Percentiles rank a stretch among this genome's conserved stretches.
Conservation (phyloP, 2,797 vertebrate species). For the Phyllotis vaccarum region DNA sequence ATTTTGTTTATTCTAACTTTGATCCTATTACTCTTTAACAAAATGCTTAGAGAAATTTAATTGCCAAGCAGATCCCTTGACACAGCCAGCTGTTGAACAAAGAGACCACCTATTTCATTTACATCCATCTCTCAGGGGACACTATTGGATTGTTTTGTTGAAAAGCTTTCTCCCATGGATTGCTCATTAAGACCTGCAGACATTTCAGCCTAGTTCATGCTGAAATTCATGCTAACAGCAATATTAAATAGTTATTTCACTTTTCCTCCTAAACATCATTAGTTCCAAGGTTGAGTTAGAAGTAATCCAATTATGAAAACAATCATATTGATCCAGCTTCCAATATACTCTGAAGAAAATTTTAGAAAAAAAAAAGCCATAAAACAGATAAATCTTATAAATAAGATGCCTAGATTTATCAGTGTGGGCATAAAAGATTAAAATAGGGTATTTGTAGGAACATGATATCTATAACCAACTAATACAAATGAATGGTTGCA, state of each 20-base stretch:
- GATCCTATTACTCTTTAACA: constrained; percentile 61
- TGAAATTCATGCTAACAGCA: constrained; percentile 27
- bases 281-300: not conserved
- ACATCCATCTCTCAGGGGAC: constrained; percentile 47
- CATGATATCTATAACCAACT: not conserved
- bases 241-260: not conserved
- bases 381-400: not conserved
- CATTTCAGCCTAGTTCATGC: constrained; percentile 38
- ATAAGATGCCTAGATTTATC: not conserved
- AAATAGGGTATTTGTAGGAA: not conserved
- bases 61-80: constrained; percentile 50
- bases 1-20: constrained; percentile 77
- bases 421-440: not conserved
- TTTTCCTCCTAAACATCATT: constrained; percentile 3
- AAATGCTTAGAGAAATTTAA: constrained; percentile 61
- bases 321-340: not conserved
- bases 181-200: constrained; percentile 78
- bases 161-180: constrained; percentile 70
- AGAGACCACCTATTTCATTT: constrained; percentile 57
- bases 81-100: constrained; percentile 55
- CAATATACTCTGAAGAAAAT: not conserved
- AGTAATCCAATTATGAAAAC: constrained; percentile 13
- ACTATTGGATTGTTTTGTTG: constrained; percentile 59
- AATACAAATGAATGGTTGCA: not conserved
- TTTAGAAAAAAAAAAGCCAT: not conserved